Evolutionary conservation across 2,797 vertebrate genomes (phyloP).

Genomic region (Anguilla marmorata): DNA sequence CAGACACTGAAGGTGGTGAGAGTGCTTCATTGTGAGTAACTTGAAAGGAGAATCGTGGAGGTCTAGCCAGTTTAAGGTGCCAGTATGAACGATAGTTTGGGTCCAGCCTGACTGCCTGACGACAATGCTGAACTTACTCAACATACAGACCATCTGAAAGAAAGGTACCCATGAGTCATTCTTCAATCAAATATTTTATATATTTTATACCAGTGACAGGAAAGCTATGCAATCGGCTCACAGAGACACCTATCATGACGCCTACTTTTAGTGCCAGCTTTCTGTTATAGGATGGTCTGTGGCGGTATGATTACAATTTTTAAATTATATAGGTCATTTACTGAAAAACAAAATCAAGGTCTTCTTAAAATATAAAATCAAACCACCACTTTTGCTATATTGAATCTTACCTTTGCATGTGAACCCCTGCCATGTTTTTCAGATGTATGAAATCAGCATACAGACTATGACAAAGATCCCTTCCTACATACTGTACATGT

Average conservation of each 20-base stretch:
- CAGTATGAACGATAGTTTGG: background rate
- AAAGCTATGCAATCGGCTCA: background rate
- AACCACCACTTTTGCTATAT: background rate
- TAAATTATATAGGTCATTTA: too few relatives aligned
- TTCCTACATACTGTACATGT: background rate
- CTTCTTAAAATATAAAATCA: background rate
- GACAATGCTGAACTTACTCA: background rate
- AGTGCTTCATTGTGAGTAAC: background rate
- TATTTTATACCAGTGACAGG: background rate
- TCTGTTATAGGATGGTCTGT: background rate
- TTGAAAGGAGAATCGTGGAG: background rate
- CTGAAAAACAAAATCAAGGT: too few relatives aligned
- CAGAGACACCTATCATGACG: background rate
- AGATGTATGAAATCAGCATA: constrained; percentile 1
- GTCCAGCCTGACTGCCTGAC: background rate
- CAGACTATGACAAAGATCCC: background rate
- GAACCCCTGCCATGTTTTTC: background rate
- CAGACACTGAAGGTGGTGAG: background rate
- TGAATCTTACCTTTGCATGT: background rate
- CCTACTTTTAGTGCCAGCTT: background rate
- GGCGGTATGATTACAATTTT: background rate
- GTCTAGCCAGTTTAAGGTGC: background rate
- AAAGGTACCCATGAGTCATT: background rate
- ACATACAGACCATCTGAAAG: background rate
- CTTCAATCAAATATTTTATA: background rate